Percentiles rank a stretch among this genome's conserved stretches.
phyloP scores from a whole-genome alignment of 2,888 invertebrate species.

The Eucera pruinosa region DNA sequence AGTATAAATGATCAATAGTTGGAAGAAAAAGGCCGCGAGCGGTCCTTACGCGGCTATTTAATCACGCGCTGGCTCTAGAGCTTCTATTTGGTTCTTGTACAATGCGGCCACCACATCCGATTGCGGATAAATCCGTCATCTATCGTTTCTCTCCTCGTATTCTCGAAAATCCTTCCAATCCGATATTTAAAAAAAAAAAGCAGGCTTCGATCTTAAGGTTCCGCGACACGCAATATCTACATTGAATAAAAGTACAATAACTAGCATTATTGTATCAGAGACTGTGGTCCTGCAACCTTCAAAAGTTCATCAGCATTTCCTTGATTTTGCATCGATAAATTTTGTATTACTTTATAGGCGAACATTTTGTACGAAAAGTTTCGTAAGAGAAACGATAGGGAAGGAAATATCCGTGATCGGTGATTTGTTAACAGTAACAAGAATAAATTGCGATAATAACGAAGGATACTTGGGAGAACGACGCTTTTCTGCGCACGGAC shows the following conservation, averaged over 20 bases:
- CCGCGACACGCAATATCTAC: no score
- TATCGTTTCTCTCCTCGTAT: constrained; percentile 33
- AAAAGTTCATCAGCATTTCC: not conserved
- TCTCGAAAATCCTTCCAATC: no score
- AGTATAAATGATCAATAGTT: constrained; percentile 16
- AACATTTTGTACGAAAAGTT: no score
- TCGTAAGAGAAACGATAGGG: constrained; percentile 12
- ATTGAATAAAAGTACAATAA: no score
- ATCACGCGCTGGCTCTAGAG: constrained; percentile 43
- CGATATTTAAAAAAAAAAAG: no score
- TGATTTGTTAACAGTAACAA: constrained; percentile 17
- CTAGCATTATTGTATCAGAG: constrained; percentile 10
- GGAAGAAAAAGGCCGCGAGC: not conserved
- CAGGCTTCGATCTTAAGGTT: no score
- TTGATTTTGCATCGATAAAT: not conserved
- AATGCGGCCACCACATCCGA: constrained; percentile 33
- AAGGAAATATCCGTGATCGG: constrained; percentile 31
- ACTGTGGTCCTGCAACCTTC: not conserved
- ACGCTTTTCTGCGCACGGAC: constrained; percentile 78
- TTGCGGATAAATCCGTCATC: constrained; percentile 39
- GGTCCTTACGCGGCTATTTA: constrained; percentile 16
- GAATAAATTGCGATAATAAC: constrained; percentile 32
- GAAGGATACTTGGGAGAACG: constrained; percentile 64
- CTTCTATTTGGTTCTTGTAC: constrained; percentile 48
- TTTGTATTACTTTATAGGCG: no score